phyloP scores from a whole-genome alignment of 2,113 vertebrate genomes.

The Eonycteris spelaea region DNA sequence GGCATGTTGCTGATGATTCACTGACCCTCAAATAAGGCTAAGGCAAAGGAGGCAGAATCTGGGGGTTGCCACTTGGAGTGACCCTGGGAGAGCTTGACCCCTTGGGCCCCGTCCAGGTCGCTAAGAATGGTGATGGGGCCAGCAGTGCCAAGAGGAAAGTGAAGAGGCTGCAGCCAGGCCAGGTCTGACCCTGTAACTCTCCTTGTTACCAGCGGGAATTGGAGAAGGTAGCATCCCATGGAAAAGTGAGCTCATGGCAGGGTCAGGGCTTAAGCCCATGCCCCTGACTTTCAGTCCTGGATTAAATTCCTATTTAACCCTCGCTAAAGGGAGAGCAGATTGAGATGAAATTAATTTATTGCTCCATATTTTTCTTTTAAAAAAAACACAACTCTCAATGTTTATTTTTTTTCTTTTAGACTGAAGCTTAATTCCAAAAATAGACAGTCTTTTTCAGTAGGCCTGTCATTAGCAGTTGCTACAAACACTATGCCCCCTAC shows the following conservation, averaged over 20 bases:
- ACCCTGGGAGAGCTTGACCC: background rate
- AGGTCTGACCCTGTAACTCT: background rate
- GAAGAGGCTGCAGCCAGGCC: background rate
- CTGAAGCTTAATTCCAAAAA: conserved; percentile 73
- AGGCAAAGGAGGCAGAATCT: background rate
- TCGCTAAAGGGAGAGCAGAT: background rate
- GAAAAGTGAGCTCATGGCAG: background rate
- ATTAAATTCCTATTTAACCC: background rate
- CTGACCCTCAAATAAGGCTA: background rate
- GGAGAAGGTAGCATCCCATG: too few species aligned
- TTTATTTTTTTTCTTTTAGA: conserved; percentile 74
- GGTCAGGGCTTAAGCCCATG: background rate
- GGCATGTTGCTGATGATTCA: background rate
- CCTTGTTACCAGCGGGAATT: background rate
- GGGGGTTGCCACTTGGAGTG: background rate
- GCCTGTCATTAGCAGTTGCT: conserved; percentile 75
- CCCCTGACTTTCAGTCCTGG: background rate
- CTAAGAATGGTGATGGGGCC: background rate
- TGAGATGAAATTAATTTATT: conserved; percentile 38
- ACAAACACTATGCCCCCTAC: conserved; percentile 58
- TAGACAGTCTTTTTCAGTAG: conserved; percentile 71
- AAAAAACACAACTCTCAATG: background rate
- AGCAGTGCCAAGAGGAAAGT: background rate
- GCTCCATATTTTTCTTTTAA: conserved; percentile 24
- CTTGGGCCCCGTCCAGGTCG: background rate